These are phyloP conservation scores for Chouioia cunea DNA, from an alignment of 2,888 invertebrate species.

Conservation along the genomic window DNA sequence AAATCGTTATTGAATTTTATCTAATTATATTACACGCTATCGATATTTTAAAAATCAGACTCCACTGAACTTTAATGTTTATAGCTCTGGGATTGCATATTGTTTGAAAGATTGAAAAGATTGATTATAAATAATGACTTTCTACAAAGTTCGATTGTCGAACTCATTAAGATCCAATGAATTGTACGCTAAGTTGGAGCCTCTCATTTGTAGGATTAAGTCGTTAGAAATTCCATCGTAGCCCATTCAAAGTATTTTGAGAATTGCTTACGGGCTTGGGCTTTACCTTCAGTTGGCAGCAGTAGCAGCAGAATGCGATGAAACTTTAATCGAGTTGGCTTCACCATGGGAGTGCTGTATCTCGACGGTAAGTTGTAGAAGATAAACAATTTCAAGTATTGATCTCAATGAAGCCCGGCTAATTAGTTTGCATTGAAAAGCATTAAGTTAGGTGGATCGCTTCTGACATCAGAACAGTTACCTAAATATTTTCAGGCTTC, in stretches of 20 bases:
- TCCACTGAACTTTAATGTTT: too few relatives aligned
- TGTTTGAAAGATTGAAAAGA: neutral
- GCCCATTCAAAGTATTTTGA: slow-evolving; percentile 30
- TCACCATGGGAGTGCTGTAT: slow-evolving; percentile 19
- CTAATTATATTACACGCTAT: too few relatives aligned
- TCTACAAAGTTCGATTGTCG: neutral
- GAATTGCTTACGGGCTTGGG: slow-evolving; percentile 21
- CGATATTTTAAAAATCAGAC: too few relatives aligned
- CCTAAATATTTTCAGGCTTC: slow-evolving; percentile 7
- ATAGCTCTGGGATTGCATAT: too few relatives aligned
- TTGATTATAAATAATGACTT: neutral
- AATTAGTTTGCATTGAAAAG: slow-evolving; percentile 42
- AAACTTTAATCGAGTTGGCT: slow-evolving; percentile 63
- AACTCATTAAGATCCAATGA: neutral
- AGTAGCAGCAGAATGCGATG: slow-evolving; percentile 55
- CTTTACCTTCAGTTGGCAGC: neutral
- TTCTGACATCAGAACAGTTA: slow-evolving; percentile 24
- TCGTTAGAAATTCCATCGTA: neutral
- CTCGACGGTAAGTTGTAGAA: slow-evolving; percentile 31
- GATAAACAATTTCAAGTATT: slow-evolving; percentile 46
- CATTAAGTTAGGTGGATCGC: slow-evolving; percentile 18
- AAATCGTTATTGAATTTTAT: too few relatives aligned
- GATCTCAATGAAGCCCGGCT: slow-evolving; percentile 39
- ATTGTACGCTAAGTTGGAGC: too few relatives aligned
- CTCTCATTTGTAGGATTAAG: too few relatives aligned